Evolutionary conservation across 2,888 invertebrate species (phyloP).

Genomic region (Dysmachus trigonus): DNA sequence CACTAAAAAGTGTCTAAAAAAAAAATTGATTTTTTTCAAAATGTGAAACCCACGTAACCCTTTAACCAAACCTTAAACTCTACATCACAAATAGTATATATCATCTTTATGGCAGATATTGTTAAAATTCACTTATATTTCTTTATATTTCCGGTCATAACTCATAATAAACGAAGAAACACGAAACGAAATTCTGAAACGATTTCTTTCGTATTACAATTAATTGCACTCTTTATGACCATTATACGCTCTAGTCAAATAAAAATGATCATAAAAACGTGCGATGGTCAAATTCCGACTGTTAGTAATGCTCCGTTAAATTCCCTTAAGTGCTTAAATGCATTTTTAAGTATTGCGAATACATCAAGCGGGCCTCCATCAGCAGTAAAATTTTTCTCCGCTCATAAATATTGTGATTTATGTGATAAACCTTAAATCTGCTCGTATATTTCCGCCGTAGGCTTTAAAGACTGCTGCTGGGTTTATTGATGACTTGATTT

Average conservation of each 20-base stretch:
- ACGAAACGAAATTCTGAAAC: no score
- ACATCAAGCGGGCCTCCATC: neutral
- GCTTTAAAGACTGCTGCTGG: neutral
- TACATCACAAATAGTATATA: no score
- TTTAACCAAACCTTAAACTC: no score
- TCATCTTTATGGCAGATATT: no score
- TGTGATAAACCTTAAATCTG: neutral
- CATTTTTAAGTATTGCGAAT: neutral
- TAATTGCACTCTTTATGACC: neutral
- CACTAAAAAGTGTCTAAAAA: no score
- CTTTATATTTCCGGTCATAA: no score
- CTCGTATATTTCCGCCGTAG: neutral
- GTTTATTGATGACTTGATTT: neutral
- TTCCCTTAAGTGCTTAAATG: neutral
- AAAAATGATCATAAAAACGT: neutral
- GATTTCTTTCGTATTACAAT: neutral
- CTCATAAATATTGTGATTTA: neutral
- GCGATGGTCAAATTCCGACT: neutral
- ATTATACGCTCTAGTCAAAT: neutral
- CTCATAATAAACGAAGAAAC: no score
- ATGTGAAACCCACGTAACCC: no score
- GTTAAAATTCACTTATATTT: no score
- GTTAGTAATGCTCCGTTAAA: neutral
- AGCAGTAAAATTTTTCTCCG: neutral
- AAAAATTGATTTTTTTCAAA: no score